Conservation (phyloP, 2,888 invertebrate genomes). For the Eupithecia tripunctaria region DNA sequence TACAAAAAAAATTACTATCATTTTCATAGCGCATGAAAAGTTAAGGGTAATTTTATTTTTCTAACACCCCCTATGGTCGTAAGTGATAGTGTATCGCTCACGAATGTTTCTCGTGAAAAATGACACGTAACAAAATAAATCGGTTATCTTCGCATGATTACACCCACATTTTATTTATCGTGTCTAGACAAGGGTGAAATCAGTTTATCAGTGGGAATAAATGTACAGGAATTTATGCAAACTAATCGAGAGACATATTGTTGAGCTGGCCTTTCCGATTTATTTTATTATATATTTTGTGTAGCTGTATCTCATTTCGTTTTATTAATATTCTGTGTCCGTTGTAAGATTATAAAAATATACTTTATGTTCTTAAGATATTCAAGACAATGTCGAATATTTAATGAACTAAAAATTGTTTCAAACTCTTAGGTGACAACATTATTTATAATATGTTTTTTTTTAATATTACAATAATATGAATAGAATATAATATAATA, state of each 20-base stretch:
- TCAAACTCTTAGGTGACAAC: neutral
- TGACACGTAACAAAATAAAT: conserved; percentile 20
- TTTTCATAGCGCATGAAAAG: neutral
- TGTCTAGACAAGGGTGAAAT: conserved; percentile 51
- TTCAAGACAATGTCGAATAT: neutral
- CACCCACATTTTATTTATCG: conserved; percentile 50
- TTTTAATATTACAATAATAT: too few relatives aligned
- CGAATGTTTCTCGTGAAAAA: conserved; percentile 12
- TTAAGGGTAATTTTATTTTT: neutral
- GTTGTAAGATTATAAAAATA: neutral
- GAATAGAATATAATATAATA: too few relatives aligned
- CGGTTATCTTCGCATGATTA: conserved; percentile 34
- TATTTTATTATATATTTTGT: neutral
- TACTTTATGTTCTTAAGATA: too few relatives aligned
- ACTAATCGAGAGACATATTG: conserved; percentile 31
- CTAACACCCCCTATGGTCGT: neutral
- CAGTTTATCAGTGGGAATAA: conserved; percentile 46
- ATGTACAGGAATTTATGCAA: conserved; percentile 38
- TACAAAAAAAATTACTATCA: neutral
- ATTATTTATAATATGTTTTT: neutral
- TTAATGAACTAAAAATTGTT: neutral
- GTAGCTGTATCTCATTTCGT: neutral
- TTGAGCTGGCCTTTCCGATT: conserved; percentile 2
- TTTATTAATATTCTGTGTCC: neutral
- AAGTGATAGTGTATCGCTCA: neutral